These are phyloP conservation scores for Uria lomvia DNA, from an alignment of 2,113 vertebrate genomes.

Conservation along the genomic window DNA sequence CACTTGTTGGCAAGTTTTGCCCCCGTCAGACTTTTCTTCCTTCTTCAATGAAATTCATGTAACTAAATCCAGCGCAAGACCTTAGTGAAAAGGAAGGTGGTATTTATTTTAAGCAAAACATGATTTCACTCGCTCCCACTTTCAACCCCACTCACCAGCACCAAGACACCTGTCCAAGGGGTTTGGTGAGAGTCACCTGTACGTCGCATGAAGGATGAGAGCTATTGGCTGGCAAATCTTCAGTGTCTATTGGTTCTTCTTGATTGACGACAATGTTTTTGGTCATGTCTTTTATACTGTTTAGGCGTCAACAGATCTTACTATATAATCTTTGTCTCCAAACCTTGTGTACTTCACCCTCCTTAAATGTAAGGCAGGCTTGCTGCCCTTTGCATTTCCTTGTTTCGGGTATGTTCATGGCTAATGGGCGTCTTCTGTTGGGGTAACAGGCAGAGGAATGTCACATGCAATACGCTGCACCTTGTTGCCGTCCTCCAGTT, in stretches of 20 bases:
- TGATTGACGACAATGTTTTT: background rate
- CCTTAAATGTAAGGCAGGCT: background rate
- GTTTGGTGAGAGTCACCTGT: background rate
- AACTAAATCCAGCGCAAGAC: background rate
- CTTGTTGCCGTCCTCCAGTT: background rate
- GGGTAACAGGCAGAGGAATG: background rate
- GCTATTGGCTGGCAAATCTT: background rate
- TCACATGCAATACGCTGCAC: fast-evolving
- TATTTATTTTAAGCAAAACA: background rate
- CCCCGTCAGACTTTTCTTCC: background rate
- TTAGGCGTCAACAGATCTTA: background rate
- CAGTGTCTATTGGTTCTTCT: background rate
- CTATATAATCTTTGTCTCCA: background rate
- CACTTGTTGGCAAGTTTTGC: background rate
- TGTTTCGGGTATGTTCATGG: background rate
- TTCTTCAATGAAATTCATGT: background rate
- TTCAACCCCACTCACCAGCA: background rate
- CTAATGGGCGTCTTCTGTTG: background rate
- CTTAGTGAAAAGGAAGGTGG: background rate
- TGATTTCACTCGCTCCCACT: background rate
- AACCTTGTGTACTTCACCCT: background rate
- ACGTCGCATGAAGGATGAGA: background rate
- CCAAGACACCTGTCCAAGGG: background rate
- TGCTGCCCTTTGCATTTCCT: background rate
- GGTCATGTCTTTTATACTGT: background rate